Conservation (phyloP, 2,113 vertebrate genomes). For the Pavo muticus region DNA sequence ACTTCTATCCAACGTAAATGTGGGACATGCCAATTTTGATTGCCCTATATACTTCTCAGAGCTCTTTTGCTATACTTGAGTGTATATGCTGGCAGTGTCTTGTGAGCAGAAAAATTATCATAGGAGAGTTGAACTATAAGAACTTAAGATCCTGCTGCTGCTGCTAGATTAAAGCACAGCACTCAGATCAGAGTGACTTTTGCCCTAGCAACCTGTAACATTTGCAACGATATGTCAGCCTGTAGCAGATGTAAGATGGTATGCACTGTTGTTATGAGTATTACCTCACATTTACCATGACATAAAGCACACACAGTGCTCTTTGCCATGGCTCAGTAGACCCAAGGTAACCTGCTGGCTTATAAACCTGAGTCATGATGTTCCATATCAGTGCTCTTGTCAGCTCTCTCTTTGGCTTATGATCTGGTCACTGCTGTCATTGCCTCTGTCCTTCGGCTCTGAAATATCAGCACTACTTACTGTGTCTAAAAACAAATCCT, state of each 20-base stretch:
- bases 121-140: neutral
- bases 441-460: neutral
- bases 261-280: neutral
- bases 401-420: neutral
- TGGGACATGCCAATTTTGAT: neutral
- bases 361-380: neutral
- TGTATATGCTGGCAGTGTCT: neutral
- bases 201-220: neutral
- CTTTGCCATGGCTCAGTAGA: neutral
- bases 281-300: neutral
- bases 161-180: neutral
- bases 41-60: neutral
- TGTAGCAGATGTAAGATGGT: neutral
- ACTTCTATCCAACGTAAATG: neutral
- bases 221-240: neutral
- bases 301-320: neutral
- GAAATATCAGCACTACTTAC: neutral
- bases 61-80: neutral
- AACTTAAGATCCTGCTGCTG: neutral
- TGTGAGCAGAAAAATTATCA: neutral
- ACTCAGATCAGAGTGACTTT: neutral
- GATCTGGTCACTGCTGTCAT: neutral
- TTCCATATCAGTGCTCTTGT: neutral
- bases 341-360: neutral
- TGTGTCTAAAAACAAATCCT: neutral